phyloP scores from a whole-genome alignment of 2,797 vertebrate genomes.

The Dicrostonyx torquatus region DNA sequence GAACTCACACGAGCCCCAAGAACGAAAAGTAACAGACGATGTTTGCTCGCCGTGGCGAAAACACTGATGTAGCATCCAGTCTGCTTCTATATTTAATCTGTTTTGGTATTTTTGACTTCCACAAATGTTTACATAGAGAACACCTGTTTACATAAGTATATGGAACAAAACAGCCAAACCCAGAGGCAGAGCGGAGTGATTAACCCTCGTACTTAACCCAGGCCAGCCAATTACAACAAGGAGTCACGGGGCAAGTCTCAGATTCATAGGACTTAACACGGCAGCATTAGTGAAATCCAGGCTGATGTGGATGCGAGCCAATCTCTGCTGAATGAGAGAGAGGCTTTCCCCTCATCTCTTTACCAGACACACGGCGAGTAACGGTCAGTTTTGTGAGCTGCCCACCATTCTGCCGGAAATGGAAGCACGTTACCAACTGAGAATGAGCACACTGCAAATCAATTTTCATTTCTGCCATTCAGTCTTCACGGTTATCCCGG shows the following conservation, averaged over 20 bases:
- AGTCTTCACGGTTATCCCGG: neutral
- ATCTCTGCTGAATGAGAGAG: neutral
- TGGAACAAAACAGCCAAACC: conserved; percentile 50
- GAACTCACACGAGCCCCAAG: conserved; percentile 17
- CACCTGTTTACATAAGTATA: conserved; percentile 51
- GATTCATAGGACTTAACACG: neutral
- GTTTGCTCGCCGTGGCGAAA: conserved; percentile 34
- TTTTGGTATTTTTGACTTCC: conserved; percentile 61
- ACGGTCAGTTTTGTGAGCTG: neutral
- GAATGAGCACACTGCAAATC: rapidly evolving
- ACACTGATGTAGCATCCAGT: conserved; percentile 49
- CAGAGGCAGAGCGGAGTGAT: conserved; percentile 22
- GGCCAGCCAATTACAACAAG: neutral
- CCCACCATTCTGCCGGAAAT: neutral
- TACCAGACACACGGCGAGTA: neutral
- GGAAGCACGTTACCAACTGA: rapidly evolving
- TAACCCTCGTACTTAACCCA: conserved; percentile 1
- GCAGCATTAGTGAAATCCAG: neutral
- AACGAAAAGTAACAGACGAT: conserved; percentile 68
- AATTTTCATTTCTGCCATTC: neutral
- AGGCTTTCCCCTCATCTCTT: neutral
- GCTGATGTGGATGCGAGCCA: neutral
- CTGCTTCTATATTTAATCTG: conserved; percentile 66
- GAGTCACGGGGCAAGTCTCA: neutral
- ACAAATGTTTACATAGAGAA: conserved; percentile 62